Percentiles rank a stretch among this genome's conserved stretches.
Conservation (phyloP, 92 coral and sea anemone species). For the Porites rus region DNA sequence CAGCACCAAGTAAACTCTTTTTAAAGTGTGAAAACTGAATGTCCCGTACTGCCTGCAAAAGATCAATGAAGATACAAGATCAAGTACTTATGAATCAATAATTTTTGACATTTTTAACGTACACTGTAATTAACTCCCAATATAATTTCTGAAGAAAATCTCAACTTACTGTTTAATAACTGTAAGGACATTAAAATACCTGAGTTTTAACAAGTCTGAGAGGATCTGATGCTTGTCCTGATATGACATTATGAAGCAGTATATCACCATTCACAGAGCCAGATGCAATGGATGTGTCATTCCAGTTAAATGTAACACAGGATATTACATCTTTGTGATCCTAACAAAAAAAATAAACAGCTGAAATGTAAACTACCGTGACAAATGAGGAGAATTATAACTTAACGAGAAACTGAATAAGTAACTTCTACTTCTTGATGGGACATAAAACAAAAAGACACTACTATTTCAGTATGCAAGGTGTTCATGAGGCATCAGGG, state of each 20-base stretch:
- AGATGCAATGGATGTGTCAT: conserved; percentile 96
- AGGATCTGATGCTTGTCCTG: conserved; percentile 90
- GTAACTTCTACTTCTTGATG: too few species aligned
- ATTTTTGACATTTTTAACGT: too few species aligned
- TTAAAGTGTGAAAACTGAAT: conserved; percentile 93
- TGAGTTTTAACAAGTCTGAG: conserved; percentile 90
- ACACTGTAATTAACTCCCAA: too few species aligned
- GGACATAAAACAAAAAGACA: too few species aligned
- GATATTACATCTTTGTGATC: conserved; percentile 89
- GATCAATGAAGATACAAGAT: background rate
- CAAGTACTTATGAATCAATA: background rate
- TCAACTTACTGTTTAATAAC: too few species aligned
- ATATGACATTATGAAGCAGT: conserved; percentile 91
- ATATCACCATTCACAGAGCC: conserved; percentile 93
- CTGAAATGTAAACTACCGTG: background rate
- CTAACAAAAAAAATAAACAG: conserved; percentile 34
- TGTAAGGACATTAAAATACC: conserved; percentile 50
- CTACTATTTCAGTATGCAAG: too few species aligned
- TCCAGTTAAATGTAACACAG: conserved; percentile 92
- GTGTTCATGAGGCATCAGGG: too few species aligned
- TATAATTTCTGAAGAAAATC: too few species aligned
- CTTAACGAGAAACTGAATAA: too few species aligned
- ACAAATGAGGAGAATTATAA: too few species aligned
- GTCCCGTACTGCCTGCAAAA: conserved; percentile 82
- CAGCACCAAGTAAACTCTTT: conserved; percentile 92